Evolutionary conservation across 1,140 invertebrate species (phyloP).

Genomic region (Neotoxoptera formosana): DNA sequence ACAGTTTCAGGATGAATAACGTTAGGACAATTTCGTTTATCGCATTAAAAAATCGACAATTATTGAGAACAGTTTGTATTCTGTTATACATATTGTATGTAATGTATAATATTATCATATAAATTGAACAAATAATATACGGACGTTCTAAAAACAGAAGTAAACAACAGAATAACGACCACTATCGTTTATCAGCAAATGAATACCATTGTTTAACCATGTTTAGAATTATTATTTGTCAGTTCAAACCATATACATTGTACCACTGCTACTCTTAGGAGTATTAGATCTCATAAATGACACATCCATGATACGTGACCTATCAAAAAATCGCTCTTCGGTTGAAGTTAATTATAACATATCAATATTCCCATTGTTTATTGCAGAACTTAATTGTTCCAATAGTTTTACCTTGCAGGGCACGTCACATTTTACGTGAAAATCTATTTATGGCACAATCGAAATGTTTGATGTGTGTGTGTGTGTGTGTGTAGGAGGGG

Average conservation of each 20-base stretch:
- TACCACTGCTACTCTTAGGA: neutral
- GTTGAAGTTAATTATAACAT: neutral
- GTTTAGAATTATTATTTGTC: neutral
- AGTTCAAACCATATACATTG: neutral
- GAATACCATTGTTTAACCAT: neutral
- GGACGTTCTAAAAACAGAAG: neutral
- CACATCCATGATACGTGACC: neutral
- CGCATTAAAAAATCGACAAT: neutral
- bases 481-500: neutral
- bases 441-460: neutral
- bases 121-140: neutral
- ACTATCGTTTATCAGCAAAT: neutral
- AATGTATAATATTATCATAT: no score
- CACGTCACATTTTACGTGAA: neutral
- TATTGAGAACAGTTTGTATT: neutral
- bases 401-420: neutral
- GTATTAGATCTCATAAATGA: neutral
- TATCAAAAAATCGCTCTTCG: neutral
- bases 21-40: neutral
- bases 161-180: neutral
- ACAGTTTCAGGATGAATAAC: neutral
- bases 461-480: neutral
- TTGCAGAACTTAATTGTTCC: neutral
- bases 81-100: no score
- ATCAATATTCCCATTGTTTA: neutral